These are phyloP conservation scores for Corythornis madagascariensis DNA, from an alignment of 2,113 vertebrate species.

Conservation along the genomic window DNA sequence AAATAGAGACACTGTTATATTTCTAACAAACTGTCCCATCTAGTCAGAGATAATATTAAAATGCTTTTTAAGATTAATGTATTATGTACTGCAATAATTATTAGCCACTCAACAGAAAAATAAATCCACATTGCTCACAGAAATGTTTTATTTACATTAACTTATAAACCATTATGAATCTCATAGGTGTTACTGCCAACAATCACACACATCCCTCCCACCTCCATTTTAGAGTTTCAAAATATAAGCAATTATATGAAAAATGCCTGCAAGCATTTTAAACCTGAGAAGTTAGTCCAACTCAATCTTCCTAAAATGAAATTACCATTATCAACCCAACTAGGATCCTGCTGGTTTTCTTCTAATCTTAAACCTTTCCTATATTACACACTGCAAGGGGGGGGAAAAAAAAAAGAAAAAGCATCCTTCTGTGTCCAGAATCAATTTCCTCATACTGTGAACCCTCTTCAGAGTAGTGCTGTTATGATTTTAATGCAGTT, in stretches of 20 bases:
- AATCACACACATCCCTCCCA: neutral
- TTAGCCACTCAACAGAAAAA: neutral
- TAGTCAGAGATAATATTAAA: neutral
- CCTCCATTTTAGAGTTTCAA: neutral
- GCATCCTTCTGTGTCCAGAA: neutral
- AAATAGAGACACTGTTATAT: neutral
- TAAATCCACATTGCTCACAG: neutral
- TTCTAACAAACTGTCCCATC: neutral
- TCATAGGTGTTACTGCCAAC: neutral
- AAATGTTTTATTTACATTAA: neutral
- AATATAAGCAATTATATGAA: neutral
- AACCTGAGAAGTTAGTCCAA: neutral
- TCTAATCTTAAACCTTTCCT: neutral
- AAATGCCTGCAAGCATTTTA: neutral
- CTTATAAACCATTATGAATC: neutral
- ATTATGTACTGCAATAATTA: neutral
- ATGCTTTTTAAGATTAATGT: neutral
- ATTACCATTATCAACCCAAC: neutral
- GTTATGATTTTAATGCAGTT: neutral
- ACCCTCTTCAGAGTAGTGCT: neutral
- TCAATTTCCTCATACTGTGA: neutral
- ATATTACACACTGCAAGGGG: neutral
- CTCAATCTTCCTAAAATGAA: neutral
- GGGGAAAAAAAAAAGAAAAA: neutral
- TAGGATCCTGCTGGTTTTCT: neutral